A percentile compares a stretch with the other conserved stretches of the same genome.
Evolutionary conservation across 2,888 invertebrate genomes (phyloP).

Genomic region (Nasonovia ribisnigri): DNA sequence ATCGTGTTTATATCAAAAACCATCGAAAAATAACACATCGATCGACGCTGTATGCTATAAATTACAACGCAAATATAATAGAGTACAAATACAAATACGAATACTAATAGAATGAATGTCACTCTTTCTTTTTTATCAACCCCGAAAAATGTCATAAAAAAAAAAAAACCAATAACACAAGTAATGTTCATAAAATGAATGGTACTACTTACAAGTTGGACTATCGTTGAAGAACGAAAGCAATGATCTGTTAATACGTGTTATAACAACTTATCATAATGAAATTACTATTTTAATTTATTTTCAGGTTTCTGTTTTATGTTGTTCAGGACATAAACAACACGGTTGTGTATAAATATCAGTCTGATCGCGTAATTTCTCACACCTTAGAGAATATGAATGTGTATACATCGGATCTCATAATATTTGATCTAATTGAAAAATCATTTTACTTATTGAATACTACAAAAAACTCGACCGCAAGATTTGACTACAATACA

Average conservation of each 20-base stretch:
- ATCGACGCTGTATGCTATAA: not conserved
- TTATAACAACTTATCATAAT: not conserved
- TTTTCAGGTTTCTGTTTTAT: not conserved
- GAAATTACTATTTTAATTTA: not conserved
- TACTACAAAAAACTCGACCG: fast-evolving
- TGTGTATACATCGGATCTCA: not conserved
- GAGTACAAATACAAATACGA: no score
- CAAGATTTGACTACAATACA: not conserved
- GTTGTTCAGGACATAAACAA: not conserved
- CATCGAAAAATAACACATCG: not conserved
- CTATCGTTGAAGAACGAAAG: not conserved
- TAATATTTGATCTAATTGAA: not conserved
- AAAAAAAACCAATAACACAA: not conserved
- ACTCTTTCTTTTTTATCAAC: not conserved
- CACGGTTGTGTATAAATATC: not conserved
- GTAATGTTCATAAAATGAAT: not conserved
- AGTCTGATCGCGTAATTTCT: not conserved
- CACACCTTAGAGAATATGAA: not conserved
- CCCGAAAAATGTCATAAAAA: not conserved
- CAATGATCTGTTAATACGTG: not conserved
- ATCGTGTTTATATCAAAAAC: not conserved
- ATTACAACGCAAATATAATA: no score
- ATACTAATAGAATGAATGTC: not conserved
- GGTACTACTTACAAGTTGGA: not conserved
- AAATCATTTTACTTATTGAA: not conserved